Base-by-base conservation (phyloP, 2,113 vertebrate genomes). In the Clinocottus analis region DNA sequence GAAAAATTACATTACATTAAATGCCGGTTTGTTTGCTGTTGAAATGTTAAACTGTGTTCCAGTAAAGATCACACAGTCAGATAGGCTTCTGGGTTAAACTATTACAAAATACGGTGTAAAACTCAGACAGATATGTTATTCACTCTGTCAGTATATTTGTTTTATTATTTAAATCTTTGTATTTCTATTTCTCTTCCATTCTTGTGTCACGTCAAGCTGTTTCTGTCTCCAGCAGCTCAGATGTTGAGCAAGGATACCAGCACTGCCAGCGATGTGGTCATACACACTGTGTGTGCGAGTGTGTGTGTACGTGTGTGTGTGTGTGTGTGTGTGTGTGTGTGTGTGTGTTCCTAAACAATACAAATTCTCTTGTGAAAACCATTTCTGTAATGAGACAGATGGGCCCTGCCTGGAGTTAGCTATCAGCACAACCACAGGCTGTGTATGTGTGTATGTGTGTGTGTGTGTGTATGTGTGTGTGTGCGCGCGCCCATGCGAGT, bases 321-420 rank as follows among this genome's bases (percentile, higher is more conserved):
- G 29, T 69, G 62, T 37, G 84, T 55, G 69, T 65, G 66, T 64
- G 65, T 60, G 53, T 66, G 81, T 66, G 73, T 41, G 25, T 63
- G 49, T 39, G 72, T 72, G 70, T 67, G 67, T 47, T 73, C 61
- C 77, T 74, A 89, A 90, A 93, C 92, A 91, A 90, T 87, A 86
- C 82, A 84, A 89, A 90, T 64, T 83, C 88, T 91, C 87, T 37
- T 45, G 73, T 86, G 89, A 92, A 84, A 86, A 85, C 80, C 13
- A 75, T 82, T 85, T 83, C 65, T 80, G 84, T 91, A 88, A 92
- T 91, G 85, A 92, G 87, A 90, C 91, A 92, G 92, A 93, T 91
- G 88, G 85, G 91, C 68, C 71, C 79, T 85, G 87, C 89, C 82
- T 88, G 65, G 61, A 90, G 86, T 89, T 83, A 79, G 81, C 90